These are phyloP conservation scores for Harpalus rubripes DNA, from an alignment of 2,888 invertebrate species.

Conservation along the genomic window DNA sequence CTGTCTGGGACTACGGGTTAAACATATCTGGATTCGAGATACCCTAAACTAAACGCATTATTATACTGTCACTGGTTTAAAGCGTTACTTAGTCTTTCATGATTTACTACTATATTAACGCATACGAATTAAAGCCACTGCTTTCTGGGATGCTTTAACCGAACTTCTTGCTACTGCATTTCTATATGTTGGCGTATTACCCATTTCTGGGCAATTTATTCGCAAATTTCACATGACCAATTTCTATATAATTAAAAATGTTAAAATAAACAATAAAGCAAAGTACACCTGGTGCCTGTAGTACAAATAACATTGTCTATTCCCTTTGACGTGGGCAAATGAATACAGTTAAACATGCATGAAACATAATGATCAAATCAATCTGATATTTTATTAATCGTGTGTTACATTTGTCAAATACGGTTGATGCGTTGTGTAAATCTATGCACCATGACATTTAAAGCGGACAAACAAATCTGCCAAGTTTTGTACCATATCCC, in stretches of 20 bases:
- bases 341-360: slow-evolving; percentile 61
- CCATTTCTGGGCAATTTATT: not conserved
- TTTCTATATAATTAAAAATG: too few relatives aligned
- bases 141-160: not conserved
- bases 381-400: slow-evolving; percentile 63
- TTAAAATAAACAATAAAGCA: not conserved
- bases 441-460: slow-evolving; percentile 8
- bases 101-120: slow-evolving; percentile 43
- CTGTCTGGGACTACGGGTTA: slow-evolving; percentile 37
- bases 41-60: slow-evolving; percentile 47
- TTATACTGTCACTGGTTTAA: slow-evolving; percentile 54
- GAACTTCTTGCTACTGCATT: not conserved
- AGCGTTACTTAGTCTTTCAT: slow-evolving; percentile 52
- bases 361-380: slow-evolving; percentile 58
- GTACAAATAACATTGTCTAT: slow-evolving; percentile 27
- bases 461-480: slow-evolving; percentile 42
- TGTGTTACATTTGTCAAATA: slow-evolving; percentile 7
- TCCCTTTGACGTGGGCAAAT: slow-evolving; percentile 54
- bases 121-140: slow-evolving; percentile 42
- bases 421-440: slow-evolving; percentile 18
- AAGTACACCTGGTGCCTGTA: not conserved
- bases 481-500: slow-evolving; percentile 22
- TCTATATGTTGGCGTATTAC: not conserved
- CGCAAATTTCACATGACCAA: too few relatives aligned
- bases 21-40: slow-evolving; percentile 57